Percentiles rank a stretch among this genome's conserved stretches.
phyloP scores from a whole-genome alignment of 1,140 invertebrate genomes.

The Drosophila ananassae region DNA sequence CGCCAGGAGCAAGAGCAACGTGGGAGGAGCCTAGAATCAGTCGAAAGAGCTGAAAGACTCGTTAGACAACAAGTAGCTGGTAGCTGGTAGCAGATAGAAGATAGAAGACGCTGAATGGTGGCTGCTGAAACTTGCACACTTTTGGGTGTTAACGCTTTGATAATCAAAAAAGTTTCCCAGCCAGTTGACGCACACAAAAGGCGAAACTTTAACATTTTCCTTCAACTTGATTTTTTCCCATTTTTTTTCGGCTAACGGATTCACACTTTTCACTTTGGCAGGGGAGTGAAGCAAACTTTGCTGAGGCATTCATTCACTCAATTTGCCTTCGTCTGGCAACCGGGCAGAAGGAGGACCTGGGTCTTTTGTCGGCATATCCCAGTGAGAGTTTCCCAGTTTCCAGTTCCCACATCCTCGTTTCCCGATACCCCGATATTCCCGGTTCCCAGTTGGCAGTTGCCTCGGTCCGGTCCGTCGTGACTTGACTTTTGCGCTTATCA shows the following conservation, averaged over 20 bases:
- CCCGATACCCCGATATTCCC: conserved; percentile 9
- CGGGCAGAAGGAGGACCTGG: conserved; percentile 6
- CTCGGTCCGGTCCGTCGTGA: conserved; percentile 49
- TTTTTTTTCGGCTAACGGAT: conserved; percentile 50
- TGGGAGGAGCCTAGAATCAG: not conserved
- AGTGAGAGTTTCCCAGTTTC: conserved; percentile 13
- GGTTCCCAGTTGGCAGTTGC: conserved; percentile 1
- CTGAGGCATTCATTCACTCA: conserved; percentile 74
- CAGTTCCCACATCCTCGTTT: conserved; percentile 22
- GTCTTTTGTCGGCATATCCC: conserved; percentile 49
- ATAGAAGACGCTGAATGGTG: conserved; percentile 36
- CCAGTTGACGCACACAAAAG: conserved; percentile 76
- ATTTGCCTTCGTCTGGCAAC: conserved; percentile 57
- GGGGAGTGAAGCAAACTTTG: conserved; percentile 25
- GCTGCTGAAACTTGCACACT: conserved; percentile 70
- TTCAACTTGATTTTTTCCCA: conserved; percentile 43
- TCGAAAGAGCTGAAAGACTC: conserved; percentile 37
- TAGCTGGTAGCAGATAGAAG: conserved; percentile 59
- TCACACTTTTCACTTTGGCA: conserved; percentile 61
- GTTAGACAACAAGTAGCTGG: conserved; percentile 80
- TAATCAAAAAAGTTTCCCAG: conserved; percentile 77
- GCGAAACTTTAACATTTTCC: conserved; percentile 65
- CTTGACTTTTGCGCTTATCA: conserved; percentile 77
- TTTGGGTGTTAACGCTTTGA: conserved; percentile 80
- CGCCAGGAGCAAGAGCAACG: conserved; percentile 14